A percentile compares a stretch with the other conserved stretches of the same genome.
These are phyloP conservation scores for Zoroaster sp. DNA, from an alignment of 53 echinoderm and acorn worm genomes.

Conservation along the genomic window DNA sequence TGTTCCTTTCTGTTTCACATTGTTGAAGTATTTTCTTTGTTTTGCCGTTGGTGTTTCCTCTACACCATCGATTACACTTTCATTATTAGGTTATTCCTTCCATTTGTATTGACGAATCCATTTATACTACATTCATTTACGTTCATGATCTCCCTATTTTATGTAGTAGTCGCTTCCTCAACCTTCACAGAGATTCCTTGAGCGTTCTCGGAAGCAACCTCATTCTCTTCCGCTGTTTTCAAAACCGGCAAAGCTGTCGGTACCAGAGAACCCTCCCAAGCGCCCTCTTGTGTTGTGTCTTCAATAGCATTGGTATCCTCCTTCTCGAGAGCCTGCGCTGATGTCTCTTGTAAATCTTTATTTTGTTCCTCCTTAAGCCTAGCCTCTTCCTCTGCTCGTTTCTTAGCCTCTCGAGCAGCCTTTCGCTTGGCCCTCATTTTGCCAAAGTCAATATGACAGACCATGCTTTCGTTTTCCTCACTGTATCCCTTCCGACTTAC, in stretches of 20 bases:
- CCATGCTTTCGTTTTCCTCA: slow-evolving; percentile 48
- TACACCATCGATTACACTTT: too few relatives aligned
- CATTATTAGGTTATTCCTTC: too few relatives aligned
- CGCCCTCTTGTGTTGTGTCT: background rate
- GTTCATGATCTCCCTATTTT: too few relatives aligned
- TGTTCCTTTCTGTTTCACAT: too few relatives aligned
- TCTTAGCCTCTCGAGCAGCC: slow-evolving; percentile 29
- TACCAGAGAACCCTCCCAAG: background rate
- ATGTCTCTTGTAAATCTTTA: background rate
- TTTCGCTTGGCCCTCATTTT: background rate
- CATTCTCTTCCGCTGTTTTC: background rate
- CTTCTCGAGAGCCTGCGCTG: background rate
- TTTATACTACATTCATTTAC: too few relatives aligned
- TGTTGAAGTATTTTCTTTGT: too few relatives aligned
- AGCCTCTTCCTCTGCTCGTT: background rate
- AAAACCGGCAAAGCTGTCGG: too few relatives aligned
- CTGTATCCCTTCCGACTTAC: slow-evolving; percentile 19
- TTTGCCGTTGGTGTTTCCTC: too few relatives aligned
- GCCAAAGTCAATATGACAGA: slow-evolving; percentile 39
- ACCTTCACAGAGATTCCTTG: too few relatives aligned
- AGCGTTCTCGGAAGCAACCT: too few relatives aligned
- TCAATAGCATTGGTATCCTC: background rate
- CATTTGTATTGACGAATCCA: too few relatives aligned
- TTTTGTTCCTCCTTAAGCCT: background rate
- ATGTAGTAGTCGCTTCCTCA: too few relatives aligned